phyloP scores from a whole-genome alignment of 2,113 vertebrate species.

The Taurulus bubalis region DNA sequence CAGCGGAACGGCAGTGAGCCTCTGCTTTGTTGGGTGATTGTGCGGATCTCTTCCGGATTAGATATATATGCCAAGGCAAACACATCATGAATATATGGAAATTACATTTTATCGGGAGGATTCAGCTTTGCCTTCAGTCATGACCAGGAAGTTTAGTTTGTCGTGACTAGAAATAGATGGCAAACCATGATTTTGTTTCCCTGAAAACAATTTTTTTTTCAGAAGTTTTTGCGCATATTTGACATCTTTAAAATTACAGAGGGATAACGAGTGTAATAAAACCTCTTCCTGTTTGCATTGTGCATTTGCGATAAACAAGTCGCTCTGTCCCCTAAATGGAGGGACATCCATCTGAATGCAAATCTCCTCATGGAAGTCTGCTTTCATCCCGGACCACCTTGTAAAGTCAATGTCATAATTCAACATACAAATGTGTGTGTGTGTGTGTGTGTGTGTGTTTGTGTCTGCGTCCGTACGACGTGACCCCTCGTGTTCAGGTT shows the following conservation, averaged over 20 bases:
- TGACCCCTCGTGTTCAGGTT: slow-evolving; percentile 56
- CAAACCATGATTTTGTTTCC: background rate
- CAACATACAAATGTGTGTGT: slow-evolving; percentile 2
- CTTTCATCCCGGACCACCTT: background rate
- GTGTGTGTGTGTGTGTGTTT: background rate
- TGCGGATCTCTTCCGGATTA: slow-evolving; percentile 28
- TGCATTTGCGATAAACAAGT: background rate
- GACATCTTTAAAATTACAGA: background rate
- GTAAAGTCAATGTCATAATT: slow-evolving; percentile 11
- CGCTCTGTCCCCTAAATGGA: background rate
- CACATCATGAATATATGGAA: slow-evolving; percentile 24
- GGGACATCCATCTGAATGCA: background rate
- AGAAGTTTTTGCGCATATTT: background rate
- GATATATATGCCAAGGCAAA: slow-evolving; percentile 19
- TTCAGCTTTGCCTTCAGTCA: slow-evolving; percentile 27
- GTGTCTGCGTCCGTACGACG: background rate
- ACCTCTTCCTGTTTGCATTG: background rate
- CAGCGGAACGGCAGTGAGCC: background rate
- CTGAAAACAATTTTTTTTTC: background rate
- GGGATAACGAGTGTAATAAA: background rate
- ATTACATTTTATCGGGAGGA: slow-evolving; percentile 27
- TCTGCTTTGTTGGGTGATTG: slow-evolving; percentile 27
- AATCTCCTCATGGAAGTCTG: background rate
- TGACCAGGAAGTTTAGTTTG: background rate
- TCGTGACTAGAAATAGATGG: background rate